phyloP scores from a whole-genome alignment of 35 echinoderm and acorn worm genomes.

The Eucidaris tribuloides region DNA sequence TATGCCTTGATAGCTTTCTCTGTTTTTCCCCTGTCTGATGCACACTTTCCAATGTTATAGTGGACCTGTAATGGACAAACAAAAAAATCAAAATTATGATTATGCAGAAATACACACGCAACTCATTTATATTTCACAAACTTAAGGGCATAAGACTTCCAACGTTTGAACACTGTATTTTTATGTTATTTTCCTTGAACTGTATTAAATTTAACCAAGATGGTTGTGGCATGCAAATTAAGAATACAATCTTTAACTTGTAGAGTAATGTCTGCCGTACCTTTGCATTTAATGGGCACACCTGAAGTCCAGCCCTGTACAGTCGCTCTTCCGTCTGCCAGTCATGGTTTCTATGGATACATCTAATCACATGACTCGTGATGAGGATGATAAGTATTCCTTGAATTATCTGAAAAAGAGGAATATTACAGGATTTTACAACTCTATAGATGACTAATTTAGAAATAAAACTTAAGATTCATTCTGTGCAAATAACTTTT shows the following conservation, averaged over 20 bases:
- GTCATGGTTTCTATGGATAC: conserved; percentile 66
- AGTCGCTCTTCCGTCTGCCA: conserved; percentile 70
- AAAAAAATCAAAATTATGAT: not conserved
- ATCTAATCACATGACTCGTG: conserved; percentile 27
- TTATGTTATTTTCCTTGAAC: not conserved
- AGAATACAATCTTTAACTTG: not conserved
- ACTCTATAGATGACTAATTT: too few species aligned
- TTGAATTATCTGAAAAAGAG: conserved; percentile 32
- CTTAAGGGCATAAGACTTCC: not conserved
- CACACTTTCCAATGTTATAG: conserved; percentile 94
- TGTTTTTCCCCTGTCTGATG: conserved; percentile 54
- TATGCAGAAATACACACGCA: not conserved
- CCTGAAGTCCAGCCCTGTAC: conserved; percentile 65
- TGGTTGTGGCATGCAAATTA: not conserved
- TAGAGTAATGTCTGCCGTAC: conserved; percentile 3
- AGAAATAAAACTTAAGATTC: too few species aligned
- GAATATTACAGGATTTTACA: too few species aligned
- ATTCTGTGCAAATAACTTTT: too few species aligned
- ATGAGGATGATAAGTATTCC: conserved; percentile 14
- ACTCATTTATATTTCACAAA: too few species aligned
- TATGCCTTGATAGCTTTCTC: conserved; percentile 72
- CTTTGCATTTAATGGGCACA: conserved; percentile 91
- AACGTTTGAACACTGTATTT: not conserved
- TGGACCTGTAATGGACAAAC: conserved; percentile 68
- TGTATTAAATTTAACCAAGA: not conserved